Evolutionary conservation across 2,888 invertebrate species (phyloP).

Genomic region (Watsonalla cultraria): DNA sequence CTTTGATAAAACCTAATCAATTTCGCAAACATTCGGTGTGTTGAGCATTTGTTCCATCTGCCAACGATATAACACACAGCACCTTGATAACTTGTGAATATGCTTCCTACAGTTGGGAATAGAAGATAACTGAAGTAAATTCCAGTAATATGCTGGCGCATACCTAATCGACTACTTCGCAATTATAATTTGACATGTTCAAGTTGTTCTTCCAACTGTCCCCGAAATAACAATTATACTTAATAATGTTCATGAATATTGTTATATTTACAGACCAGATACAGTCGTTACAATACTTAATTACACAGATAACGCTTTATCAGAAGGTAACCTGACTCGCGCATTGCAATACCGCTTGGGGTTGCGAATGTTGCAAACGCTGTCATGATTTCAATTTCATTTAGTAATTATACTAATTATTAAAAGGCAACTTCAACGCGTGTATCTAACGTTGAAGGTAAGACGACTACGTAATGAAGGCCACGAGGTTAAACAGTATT

Average conservation of each 20-base stretch:
- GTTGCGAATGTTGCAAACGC: background rate
- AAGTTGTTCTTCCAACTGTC: conserved; percentile 29
- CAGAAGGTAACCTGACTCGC: conserved; percentile 32
- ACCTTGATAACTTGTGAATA: too few relatives aligned
- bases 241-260: conserved; percentile 33
- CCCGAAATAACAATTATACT: conserved; percentile 5
- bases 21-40: background rate
- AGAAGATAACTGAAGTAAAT: too few relatives aligned
- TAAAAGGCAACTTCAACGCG: too few relatives aligned
- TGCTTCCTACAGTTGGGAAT: too few relatives aligned
- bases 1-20: conserved; percentile 12
- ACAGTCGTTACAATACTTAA: conserved; percentile 67
- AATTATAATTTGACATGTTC: background rate
- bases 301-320: conserved; percentile 62
- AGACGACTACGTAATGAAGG: conserved; percentile 3
- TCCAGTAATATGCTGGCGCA: too few relatives aligned
- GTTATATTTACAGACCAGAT: conserved; percentile 57
- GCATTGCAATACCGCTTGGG: conserved; percentile 14
- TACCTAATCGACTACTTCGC: too few relatives aligned
- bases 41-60: background rate
- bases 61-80: background rate
- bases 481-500: conserved; percentile 5
- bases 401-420: too few relatives aligned
- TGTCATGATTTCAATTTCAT: background rate
- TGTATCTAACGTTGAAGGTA: too few relatives aligned